Evolutionary conservation across 1,140 invertebrate genomes (phyloP).

Genomic region (Caenorhabditis inopinata): DNA sequence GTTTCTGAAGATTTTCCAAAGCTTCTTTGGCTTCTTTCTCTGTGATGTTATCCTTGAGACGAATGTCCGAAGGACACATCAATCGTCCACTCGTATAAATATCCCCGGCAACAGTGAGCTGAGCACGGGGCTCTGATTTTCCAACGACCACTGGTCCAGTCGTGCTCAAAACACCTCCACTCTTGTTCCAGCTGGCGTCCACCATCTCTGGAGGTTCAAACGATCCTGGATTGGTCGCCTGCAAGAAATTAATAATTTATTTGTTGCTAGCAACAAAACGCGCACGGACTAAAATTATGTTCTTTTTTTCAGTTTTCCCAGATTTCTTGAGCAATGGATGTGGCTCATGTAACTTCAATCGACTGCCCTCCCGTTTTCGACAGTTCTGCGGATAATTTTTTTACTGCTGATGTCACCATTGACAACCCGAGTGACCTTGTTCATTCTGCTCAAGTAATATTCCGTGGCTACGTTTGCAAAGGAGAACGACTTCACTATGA

Average conservation of each 20-base stretch:
- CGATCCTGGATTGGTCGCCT: constrained; percentile 97
- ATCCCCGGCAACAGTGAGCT: constrained; percentile 45
- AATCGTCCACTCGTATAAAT: constrained; percentile 22
- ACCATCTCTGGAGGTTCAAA: constrained; percentile 85
- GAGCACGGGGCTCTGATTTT: constrained; percentile 66
- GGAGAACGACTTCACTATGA: constrained; percentile 40
- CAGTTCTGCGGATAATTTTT: constrained; percentile 40
- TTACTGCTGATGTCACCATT: constrained; percentile 40
- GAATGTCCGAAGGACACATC: constrained; percentile 71
- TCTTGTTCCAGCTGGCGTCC: constrained; percentile 83
- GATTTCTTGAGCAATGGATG: neutral
- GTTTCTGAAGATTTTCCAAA: constrained; percentile 81
- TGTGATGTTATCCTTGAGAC: constrained; percentile 84
- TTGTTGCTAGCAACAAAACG: constrained; percentile 31
- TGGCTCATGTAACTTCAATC: neutral
- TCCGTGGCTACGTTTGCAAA: constrained; percentile 39
- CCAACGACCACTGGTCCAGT: constrained; percentile 83
- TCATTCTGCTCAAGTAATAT: constrained; percentile 40
- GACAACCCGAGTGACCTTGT: constrained; percentile 31
- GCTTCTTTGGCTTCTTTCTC: constrained; percentile 82
- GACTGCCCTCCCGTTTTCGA: constrained; percentile 10
- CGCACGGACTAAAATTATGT: neutral
- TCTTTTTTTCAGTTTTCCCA: neutral
- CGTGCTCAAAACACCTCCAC: constrained; percentile 83
- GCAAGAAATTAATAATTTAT: constrained; percentile 44